A percentile compares a stretch with the other conserved stretches of the same genome.
Conservation (phyloP, 2,113 vertebrate genomes). For the Ranitomeya imitator region DNA sequence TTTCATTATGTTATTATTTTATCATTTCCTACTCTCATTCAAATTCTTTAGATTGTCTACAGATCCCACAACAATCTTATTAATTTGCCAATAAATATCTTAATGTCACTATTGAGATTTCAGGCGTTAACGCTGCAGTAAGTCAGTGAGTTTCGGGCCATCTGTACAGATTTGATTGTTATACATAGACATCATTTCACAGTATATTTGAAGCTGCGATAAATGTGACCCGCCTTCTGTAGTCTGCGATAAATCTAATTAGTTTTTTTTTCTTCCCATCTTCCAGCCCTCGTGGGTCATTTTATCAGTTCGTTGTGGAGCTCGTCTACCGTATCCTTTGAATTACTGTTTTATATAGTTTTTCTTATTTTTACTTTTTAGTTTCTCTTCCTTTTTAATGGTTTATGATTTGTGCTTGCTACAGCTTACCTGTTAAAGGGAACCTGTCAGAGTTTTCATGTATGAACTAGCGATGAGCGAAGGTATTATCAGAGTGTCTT, state of each 20-base stretch:
- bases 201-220: background rate
- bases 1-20: no score
- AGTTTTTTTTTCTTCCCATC: slow-evolving; percentile 59
- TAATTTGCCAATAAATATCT: no score
- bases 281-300: slow-evolving; percentile 95
- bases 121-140: no score
- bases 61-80: no score
- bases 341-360: background rate
- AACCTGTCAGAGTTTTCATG: background rate
- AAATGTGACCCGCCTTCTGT: background rate
- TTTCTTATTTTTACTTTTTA: background rate
- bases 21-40: no score
- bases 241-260: slow-evolving; percentile 20
- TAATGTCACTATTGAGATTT: no score
- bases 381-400: background rate
- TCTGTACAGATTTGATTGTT: no score
- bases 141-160: no score
- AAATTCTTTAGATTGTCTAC: no score
- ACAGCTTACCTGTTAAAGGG: background rate
- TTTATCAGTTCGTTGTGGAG: slow-evolving; percentile 92
- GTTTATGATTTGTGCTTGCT: background rate
- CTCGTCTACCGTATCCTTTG: slow-evolving; percentile 96
- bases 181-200: background rate
- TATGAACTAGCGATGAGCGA: no score
- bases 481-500: no score